These are phyloP conservation scores for Noctua janthe DNA, from an alignment of 2,888 invertebrate species.

Conservation along the genomic window DNA sequence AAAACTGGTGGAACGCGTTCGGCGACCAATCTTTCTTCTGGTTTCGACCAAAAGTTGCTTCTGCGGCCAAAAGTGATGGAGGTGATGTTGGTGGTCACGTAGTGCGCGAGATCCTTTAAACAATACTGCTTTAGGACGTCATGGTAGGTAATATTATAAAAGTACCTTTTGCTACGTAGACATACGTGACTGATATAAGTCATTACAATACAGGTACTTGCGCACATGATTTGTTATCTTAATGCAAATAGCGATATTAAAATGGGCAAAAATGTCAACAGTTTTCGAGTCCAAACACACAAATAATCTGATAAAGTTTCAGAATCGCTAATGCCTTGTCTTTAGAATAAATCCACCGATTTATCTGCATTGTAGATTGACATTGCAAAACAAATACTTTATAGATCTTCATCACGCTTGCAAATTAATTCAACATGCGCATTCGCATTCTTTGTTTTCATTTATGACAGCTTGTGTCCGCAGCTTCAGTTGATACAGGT, in stretches of 20 bases:
- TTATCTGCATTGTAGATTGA: neutral
- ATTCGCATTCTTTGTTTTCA: neutral
- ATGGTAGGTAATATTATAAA: neutral
- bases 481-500: neutral
- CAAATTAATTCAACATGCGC: neutral
- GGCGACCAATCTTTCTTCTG: neutral
- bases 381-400: neutral
- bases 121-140: neutral
- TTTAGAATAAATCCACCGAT: neutral
- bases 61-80: neutral
- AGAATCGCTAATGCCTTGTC: neutral
- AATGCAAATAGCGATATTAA: conserved; percentile 19
- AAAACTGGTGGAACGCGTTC: neutral
- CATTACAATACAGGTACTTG: neutral
- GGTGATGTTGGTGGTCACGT: neutral
- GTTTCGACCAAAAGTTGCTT: neutral
- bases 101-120: neutral
- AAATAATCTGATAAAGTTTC: conserved; percentile 3
- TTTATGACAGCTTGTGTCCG: neutral
- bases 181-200: neutral
- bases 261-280: neutral
- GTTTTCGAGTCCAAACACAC: neutral
- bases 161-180: neutral
- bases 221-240: conserved; percentile 1
- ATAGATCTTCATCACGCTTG: neutral